Evolutionary conservation across 1,140 invertebrate species (phyloP).

Genomic region (Aphaenogaster ashmeadi): DNA sequence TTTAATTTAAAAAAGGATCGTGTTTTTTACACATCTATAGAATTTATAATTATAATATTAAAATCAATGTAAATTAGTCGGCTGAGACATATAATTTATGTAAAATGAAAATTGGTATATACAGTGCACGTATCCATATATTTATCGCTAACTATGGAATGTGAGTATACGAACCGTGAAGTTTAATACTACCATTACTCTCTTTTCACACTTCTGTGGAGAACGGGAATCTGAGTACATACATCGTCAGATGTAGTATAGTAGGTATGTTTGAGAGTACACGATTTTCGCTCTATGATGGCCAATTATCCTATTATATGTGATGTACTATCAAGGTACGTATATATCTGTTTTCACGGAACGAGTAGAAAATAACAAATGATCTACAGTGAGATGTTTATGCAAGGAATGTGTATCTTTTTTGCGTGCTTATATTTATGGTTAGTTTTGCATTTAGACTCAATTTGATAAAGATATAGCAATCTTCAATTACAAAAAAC

Average conservation of each 20-base stretch:
- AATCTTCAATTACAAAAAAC: background rate
- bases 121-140: background rate
- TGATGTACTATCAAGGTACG: constrained; percentile 17
- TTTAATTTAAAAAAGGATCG: background rate
- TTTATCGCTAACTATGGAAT: constrained; percentile 11
- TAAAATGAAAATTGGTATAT: background rate
- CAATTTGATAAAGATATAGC: background rate
- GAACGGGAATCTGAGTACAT: constrained; percentile 19
- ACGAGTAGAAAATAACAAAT: constrained; percentile 3
- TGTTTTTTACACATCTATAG: background rate
- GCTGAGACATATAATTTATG: background rate
- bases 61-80: background rate
- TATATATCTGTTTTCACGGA: background rate
- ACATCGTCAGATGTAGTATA: background rate
- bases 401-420: background rate
- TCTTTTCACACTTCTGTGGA: constrained; percentile 37
- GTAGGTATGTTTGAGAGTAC: background rate
- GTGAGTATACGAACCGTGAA: background rate
- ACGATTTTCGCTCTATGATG: constrained; percentile 7
- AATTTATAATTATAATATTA: background rate
- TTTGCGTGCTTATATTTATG: background rate
- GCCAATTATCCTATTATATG: constrained; percentile 42
- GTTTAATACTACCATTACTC: constrained; percentile 19
- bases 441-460: background rate
- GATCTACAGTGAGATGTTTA: background rate